Base-by-base conservation (phyloP, 2,888 invertebrate species). In the Catocala sponsa region DNA sequence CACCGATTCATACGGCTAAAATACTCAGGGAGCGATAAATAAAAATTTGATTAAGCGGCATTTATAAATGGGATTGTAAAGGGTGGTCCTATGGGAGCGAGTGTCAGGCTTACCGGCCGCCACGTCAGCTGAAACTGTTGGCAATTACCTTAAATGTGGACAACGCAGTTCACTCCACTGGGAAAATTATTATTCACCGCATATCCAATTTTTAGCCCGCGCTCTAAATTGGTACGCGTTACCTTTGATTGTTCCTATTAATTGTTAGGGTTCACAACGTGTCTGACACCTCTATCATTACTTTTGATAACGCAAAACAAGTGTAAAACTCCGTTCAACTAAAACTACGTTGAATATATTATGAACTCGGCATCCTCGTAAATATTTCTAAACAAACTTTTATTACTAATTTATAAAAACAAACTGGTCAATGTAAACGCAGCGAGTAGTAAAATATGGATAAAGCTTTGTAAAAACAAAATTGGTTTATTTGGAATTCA, bases 71-170 rank as follows among this genome's bases (percentile, higher is more conserved):
- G 86, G 88, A 91, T 91, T 92, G 93, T 90, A 92, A 92, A 91
- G 90, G 94, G 86, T 87, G 83, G 83, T 81, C 93, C 85, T 81
- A 59, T 60, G 93, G 89, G 93, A 88, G 80, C 79, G 85, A 88
- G 86, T 90, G 94, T 92, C 93, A 92, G 91, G 87, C 89, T 87
- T 86, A 82, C 88, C 85, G 86, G 82, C 86, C 85, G 89, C 89
- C 85, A 90, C 88, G 93, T 92, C 93, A 92, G 91, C 91, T 82
- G 87, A 88, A 93, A 94, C 91, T 89, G 91, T 85, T 89, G 85
- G 90, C 91, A 94, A 94, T 94, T 94, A 94, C 91, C 92, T 92
- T 92, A 91, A 94, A 94, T 91, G 91, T 94, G 92, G 92, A 92
- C 93, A 94, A 91, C 91, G 87, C 89, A 89, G 86, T 88, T 82